Percentiles rank a stretch among this genome's conserved stretches.
Evolutionary conservation across 2,797 vertebrate species (phyloP).

Genomic region (Meda fulgida): DNA sequence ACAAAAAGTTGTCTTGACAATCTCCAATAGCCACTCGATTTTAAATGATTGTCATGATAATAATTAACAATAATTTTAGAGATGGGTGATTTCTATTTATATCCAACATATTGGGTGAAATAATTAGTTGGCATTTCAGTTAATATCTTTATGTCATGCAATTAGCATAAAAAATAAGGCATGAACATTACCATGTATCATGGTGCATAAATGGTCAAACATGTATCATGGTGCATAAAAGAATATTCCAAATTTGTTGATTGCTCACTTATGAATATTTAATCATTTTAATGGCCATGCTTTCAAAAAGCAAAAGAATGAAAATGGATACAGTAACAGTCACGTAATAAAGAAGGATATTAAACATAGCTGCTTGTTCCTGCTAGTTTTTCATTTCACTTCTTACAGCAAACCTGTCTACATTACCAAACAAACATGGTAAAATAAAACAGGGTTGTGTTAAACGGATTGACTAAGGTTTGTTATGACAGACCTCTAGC

Average conservation of each 20-base stretch:
- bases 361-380: not conserved
- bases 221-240: not conserved
- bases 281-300: slow-evolving; percentile 3
- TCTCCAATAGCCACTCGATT: not conserved
- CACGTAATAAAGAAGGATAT: not conserved
- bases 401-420: slow-evolving; percentile 6
- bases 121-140: slow-evolving; percentile 14
- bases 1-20: not conserved
- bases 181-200: not conserved
- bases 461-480: not conserved
- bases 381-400: slow-evolving; percentile 19
- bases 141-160: slow-evolving; percentile 20
- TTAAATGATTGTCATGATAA: not conserved
- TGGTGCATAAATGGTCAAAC: not conserved
- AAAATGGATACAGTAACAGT: slow-evolving; percentile 28
- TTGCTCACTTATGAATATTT: not conserved
- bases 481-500: slow-evolving; percentile 1
- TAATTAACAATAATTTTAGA: not conserved
- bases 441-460: not conserved
- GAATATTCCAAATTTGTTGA: not conserved
- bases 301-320: slow-evolving; percentile 17
- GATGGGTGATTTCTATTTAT: not conserved
- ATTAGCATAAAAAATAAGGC: not conserved
- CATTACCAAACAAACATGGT: slow-evolving; percentile 6
- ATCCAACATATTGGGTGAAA: not conserved